These are phyloP conservation scores for Andrena flavipes DNA, from an alignment of 2,888 invertebrate species.

Conservation along the genomic window DNA sequence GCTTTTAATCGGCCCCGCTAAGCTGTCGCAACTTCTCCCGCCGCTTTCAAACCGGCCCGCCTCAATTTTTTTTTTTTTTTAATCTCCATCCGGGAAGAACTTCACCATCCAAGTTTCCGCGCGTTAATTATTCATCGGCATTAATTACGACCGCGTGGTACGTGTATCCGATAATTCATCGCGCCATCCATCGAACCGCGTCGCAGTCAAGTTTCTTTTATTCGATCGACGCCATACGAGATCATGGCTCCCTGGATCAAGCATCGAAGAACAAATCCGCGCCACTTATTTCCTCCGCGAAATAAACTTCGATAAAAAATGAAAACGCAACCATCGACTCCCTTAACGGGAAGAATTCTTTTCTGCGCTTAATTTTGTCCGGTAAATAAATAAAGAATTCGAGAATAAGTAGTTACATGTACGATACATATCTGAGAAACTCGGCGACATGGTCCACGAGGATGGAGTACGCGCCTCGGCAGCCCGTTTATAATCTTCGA, in stretches of 20 bases:
- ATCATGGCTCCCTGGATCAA: not conserved
- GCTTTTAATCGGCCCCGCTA: constrained; percentile 65
- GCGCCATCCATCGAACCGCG: not conserved
- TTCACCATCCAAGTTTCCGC: constrained; percentile 30
- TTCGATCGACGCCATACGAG: not conserved
- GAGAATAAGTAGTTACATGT: too few species aligned
- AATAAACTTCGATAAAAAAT: too few species aligned
- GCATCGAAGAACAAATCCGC: not conserved
- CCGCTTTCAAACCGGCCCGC: constrained; percentile 53
- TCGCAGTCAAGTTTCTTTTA: not conserved
- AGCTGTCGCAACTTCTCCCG: constrained; percentile 62
- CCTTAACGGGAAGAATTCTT: too few species aligned
- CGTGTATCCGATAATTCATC: constrained; percentile 20
- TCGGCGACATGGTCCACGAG: too few species aligned
- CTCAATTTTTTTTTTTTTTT: constrained; percentile 34
- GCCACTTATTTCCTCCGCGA: too few species aligned
- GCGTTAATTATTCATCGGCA: constrained; percentile 65
- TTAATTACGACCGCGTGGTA: constrained; percentile 13
- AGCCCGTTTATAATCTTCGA: constrained; percentile 20
- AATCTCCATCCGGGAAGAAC: constrained; percentile 47
- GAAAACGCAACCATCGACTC: too few species aligned
- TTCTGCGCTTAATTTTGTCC: too few species aligned
- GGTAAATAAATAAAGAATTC: too few species aligned
- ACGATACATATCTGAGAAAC: too few species aligned
- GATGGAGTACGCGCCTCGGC: too few species aligned